A percentile compares a stretch with the other conserved stretches of the same genome.
Evolutionary conservation across 2,888 invertebrate species (phyloP).

Genomic region (Cephalotes varians): DNA sequence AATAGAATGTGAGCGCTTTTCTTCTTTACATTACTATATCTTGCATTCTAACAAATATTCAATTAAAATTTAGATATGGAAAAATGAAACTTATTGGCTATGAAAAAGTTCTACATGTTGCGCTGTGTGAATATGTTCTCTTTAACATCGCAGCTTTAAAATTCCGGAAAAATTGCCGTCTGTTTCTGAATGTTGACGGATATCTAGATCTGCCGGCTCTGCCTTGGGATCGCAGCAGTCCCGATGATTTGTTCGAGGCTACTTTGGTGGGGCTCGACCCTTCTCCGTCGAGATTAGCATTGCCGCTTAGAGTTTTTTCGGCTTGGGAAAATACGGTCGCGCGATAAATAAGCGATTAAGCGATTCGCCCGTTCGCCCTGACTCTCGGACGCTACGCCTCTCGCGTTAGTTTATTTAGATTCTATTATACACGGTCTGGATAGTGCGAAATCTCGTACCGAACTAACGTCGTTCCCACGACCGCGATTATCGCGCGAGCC

Average conservation of each 20-base stretch:
- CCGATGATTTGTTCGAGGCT: constrained; percentile 39
- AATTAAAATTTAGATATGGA: not conserved
- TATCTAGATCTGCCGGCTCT: constrained; percentile 31
- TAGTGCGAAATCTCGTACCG: constrained; percentile 35
- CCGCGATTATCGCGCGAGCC: constrained; percentile 25
- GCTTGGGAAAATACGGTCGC: constrained; percentile 38
- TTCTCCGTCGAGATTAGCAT: constrained; percentile 38
- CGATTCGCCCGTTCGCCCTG: constrained; percentile 22
- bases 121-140: not conserved
- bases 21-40: not conserved
- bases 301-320: constrained; percentile 29
- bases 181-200: not conserved
- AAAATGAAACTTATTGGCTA: not conserved
- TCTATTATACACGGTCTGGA: constrained; percentile 37
- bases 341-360: constrained; percentile 53
- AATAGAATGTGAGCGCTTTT: not conserved
- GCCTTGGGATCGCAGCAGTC: not conserved
- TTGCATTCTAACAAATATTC: not conserved
- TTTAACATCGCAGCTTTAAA: not conserved
- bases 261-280: constrained; percentile 13
- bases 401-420: constrained; percentile 43
- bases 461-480: constrained; percentile 46
- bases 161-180: not conserved
- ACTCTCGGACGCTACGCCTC: constrained; percentile 18
- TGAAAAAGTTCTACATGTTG: not conserved